Evolutionary conservation across 2,797 vertebrate species (phyloP), one percentile per base, ranked within the genome.

Genomic region (Heterohyrax brucei): DNA sequence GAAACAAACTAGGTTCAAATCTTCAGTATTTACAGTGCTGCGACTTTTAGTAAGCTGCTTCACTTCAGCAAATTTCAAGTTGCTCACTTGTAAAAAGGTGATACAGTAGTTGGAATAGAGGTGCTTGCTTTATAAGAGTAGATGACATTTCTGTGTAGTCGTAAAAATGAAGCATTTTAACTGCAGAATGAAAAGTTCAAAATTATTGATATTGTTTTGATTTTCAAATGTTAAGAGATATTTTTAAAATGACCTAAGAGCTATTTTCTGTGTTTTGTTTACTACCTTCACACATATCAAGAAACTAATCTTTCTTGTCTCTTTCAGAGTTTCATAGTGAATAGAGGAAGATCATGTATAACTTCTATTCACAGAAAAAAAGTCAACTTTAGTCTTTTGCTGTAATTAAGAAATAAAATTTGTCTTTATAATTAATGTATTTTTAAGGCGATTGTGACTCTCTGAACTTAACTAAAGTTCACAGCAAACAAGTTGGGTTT

Each of bases 81-180:
- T 64, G 33, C 48, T 81, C 62, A 50, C 84, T 59, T 92, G 66
- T 91, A 84, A 64, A 92, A 87, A 33, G n/a, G 48, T 77, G 73
- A 90, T 77, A 61, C 39, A 79, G 5, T 70, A n/a, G 48, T 70
- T 80, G 44, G n/a, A 85, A 21, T 39, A 81, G 22, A 90, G 44
- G 26, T n/a, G 7, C 13, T 64, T 10, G 7, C 50, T 77, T 72
- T 18, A 21, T 33, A 72, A 33, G 18, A 77, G 22, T 86, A 91
- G 75, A 87, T 86, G 30, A 33, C 22, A 64, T 28, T 9, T 75
- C 33, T 59, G 79, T 30, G 77, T 72, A 79, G 50, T 91, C 48
- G 86, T 86, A 80, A 85, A 85, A 90, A n/a, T 85, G 39, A 94
- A 80, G 21, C 64, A 75, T 68, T 93, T 93, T 84, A 87, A 19